Conservation (phyloP, 2,113 vertebrate species). For the Halichoeres trimaculatus region DNA sequence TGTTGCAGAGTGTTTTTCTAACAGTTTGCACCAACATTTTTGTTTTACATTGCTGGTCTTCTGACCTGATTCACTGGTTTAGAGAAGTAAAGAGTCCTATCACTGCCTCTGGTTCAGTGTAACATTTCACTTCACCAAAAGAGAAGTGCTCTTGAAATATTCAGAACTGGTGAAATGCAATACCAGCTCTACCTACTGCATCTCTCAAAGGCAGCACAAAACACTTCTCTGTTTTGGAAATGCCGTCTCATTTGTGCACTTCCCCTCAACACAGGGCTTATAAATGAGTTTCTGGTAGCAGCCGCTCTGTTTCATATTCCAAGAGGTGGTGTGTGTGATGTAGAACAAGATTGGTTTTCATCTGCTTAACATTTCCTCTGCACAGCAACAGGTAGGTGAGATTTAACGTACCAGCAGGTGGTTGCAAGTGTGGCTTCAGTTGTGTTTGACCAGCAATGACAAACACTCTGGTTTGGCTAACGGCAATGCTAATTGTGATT, state of each 20-base stretch:
- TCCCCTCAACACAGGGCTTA: background rate
- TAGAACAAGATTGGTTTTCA: constrained; percentile 1
- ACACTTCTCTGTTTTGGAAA: constrained; percentile 52
- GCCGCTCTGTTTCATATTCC: background rate
- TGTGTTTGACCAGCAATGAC: background rate
- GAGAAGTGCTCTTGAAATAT: constrained; percentile 77
- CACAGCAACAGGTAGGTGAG: constrained; percentile 40
- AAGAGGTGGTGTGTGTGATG: background rate
- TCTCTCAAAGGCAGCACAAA: constrained; percentile 29
- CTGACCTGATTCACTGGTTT: constrained; percentile 14
- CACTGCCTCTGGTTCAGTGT: constrained; percentile 12
- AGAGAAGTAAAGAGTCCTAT: constrained; percentile 15
- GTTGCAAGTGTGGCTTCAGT: background rate
- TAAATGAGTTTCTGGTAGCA: constrained; percentile 2
- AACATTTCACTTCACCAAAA: constrained; percentile 45
- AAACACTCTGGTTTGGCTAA: background rate
- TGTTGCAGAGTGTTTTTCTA: background rate
- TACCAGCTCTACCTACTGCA: constrained; percentile 23
- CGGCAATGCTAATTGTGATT: background rate
- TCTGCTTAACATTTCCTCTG: background rate
- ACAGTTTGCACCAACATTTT: background rate
- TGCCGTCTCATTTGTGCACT: constrained; percentile 23
- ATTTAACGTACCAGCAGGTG: no score
- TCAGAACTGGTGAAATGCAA: constrained; percentile 72
- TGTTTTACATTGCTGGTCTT: constrained; percentile 2